Evolutionary conservation across 1,140 invertebrate genomes (phyloP).

Genomic region (Platyura marginata): DNA sequence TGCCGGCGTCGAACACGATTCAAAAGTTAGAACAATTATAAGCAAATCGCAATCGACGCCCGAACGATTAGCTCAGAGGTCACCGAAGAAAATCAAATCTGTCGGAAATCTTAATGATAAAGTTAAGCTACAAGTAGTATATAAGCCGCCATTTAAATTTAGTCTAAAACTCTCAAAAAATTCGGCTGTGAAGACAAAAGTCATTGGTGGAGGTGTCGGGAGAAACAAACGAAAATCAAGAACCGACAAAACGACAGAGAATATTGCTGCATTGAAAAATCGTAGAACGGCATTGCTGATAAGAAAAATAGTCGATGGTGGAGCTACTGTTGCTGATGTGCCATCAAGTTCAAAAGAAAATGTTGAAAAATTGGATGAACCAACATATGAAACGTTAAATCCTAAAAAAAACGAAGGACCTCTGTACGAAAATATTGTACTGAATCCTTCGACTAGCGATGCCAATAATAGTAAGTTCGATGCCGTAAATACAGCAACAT

Average conservation of each 20-base stretch:
- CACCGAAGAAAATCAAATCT: conserved; percentile 22
- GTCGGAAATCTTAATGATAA: conserved; percentile 32
- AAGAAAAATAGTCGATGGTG: too few species aligned
- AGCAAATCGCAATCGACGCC: conserved; percentile 22
- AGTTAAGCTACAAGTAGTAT: conserved; percentile 60
- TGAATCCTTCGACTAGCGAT: not conserved
- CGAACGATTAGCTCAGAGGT: conserved; percentile 15
- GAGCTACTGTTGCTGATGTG: not conserved
- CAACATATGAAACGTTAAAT: not conserved
- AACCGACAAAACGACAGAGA: not conserved
- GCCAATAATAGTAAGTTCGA: not conserved
- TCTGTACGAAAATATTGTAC: not conserved
- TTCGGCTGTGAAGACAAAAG: conserved; percentile 32
- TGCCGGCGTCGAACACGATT: conserved; percentile 40
- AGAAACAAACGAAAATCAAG: not conserved
- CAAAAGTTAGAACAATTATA: conserved; percentile 18
- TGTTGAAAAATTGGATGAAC: not conserved
- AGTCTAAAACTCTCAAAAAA: conserved; percentile 57
- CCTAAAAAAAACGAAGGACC: not conserved
- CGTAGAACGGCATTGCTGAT: not conserved
- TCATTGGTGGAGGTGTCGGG: conserved; percentile 8
- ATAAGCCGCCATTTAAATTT: conserved; percentile 70
- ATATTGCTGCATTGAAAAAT: not conserved
- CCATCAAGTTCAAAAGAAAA: not conserved
- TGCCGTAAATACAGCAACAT: conserved; percentile 3